These are phyloP conservation scores for Athalia cordata DNA, from an alignment of 2,888 invertebrate genomes.

Conservation along the genomic window DNA sequence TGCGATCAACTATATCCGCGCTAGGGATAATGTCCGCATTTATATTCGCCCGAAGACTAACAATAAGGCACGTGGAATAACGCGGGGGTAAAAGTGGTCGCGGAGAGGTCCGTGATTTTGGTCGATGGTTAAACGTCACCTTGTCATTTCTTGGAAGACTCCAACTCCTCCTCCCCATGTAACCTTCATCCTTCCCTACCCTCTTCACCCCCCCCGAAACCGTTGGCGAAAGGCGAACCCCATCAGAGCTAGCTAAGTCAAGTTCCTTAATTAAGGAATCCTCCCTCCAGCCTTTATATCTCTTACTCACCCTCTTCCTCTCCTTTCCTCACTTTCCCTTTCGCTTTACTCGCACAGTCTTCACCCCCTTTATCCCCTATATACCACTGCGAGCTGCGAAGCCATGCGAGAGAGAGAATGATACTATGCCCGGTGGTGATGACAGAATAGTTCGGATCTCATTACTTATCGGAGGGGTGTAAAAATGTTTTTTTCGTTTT, in stretches of 20 bases:
- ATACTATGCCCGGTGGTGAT: conserved; percentile 5
- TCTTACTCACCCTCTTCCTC: conserved; percentile 27
- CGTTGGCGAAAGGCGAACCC: conserved; percentile 23
- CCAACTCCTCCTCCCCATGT: conserved; percentile 45
- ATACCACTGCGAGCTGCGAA: conserved; percentile 19
- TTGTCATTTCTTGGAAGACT: conserved; percentile 46
- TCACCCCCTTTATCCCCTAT: conserved; percentile 12
- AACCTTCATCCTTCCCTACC: conserved; percentile 26
- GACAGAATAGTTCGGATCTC: conserved; percentile 28
- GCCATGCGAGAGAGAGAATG: conserved; percentile 33
- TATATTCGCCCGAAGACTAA: conserved; percentile 58
- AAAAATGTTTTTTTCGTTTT: too few relatives aligned
- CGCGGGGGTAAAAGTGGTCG: neutral
- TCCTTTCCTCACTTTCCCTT: conserved; percentile 11
- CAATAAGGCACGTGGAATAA: conserved; percentile 17
- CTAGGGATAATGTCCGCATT: conserved; percentile 63
- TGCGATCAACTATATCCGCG: conserved; percentile 56
- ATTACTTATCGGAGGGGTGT: conserved; percentile 5
- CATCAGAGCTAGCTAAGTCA: conserved; percentile 53
- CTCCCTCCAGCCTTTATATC: conserved; percentile 42
- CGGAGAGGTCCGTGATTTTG: conserved; percentile 50
- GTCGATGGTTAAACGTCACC: conserved; percentile 54
- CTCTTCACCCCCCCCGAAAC: conserved; percentile 48
- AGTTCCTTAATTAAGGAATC: conserved; percentile 64
- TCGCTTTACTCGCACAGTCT: conserved; percentile 23